phyloP scores from a whole-genome alignment of 1,140 invertebrate species.

The Theocolax elegans region DNA sequence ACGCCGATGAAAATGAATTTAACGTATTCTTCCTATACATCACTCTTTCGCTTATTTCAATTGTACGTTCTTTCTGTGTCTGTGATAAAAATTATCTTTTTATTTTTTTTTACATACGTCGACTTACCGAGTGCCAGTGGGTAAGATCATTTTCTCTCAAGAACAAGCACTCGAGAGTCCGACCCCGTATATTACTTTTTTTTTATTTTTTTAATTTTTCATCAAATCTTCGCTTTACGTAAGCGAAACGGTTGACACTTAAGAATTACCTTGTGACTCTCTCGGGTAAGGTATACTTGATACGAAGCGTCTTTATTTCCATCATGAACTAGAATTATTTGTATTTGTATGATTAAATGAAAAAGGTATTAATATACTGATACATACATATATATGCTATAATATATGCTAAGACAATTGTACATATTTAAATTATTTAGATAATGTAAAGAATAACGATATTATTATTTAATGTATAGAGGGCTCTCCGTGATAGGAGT shows the following conservation, averaged over 20 bases:
- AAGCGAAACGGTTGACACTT: too few relatives aligned
- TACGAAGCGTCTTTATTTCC: too few relatives aligned
- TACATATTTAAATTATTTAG: conserved; percentile 15
- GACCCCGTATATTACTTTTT: too few relatives aligned
- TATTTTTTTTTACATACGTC: background rate
- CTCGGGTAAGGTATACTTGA: conserved; percentile 6
- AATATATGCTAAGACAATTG: too few relatives aligned
- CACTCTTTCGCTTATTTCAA: conserved; percentile 10
- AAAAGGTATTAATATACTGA: too few relatives aligned
- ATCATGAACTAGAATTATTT: background rate
- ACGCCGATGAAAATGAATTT: too few relatives aligned
- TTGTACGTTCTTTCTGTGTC: conserved; percentile 10
- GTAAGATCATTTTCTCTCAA: background rate
- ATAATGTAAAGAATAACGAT: background rate
- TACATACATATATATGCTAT: too few relatives aligned
- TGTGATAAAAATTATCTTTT: background rate
- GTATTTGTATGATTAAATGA: conserved; percentile 4
- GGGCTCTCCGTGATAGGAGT: background rate
- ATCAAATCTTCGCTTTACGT: too few relatives aligned
- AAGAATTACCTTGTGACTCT: background rate
- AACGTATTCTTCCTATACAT: too few relatives aligned
- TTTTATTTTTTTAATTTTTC: too few relatives aligned
- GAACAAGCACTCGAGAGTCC: background rate
- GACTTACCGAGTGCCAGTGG: background rate
- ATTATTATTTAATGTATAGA: too few relatives aligned